Evolutionary conservation across 2,888 invertebrate species (phyloP), one percentile per base, ranked within the genome.

Genomic region (Ceramica pisi): DNA sequence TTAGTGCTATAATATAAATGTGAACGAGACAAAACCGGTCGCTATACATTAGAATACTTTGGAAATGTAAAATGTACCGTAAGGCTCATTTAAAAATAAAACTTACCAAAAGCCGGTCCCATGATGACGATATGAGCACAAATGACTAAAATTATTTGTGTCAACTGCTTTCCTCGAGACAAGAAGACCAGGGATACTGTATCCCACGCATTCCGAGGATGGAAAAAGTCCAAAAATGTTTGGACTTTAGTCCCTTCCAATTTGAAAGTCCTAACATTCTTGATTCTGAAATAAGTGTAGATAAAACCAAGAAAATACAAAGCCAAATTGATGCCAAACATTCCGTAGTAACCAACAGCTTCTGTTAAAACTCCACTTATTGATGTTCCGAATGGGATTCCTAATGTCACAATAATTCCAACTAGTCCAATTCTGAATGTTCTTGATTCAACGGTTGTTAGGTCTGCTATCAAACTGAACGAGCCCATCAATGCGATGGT

Each of bases 391-490:
- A 96, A 85, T 21, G 96, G 96, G 48, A 96, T 85, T 26, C 95
- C 95, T 35, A 97, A 83, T 1, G 96, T 96, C 35, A 95, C 94
- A 71, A 97, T 95, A 7, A 96, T 92, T 65, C 96, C 96, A 19
- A 97, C 94, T n/a, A 97, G 87, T 19, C 97, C 97, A 59, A 97
- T 94, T 84, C 97, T 93, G 61, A 97, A 94, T 1, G 97, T 97
- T 38, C 97, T 93, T 79, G 96, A 95, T 82, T 97, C 96, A 31
- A 96, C 70, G 1, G 96, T 93, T 53, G 97, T 96, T 12, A 97
- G 94, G 81, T 97, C 97, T 31, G 97, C 96, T 9, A 97, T 93
- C 81, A 97, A 97, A 80, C 97, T 97, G 88, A 96, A 96, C 59
- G 97, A 93, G 3, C 96, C 96, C 94, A 97, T 96, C 51, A 97